These are phyloP conservation scores for Cetonia aurata DNA, from an alignment of 2,888 invertebrate genomes.

Conservation along the genomic window DNA sequence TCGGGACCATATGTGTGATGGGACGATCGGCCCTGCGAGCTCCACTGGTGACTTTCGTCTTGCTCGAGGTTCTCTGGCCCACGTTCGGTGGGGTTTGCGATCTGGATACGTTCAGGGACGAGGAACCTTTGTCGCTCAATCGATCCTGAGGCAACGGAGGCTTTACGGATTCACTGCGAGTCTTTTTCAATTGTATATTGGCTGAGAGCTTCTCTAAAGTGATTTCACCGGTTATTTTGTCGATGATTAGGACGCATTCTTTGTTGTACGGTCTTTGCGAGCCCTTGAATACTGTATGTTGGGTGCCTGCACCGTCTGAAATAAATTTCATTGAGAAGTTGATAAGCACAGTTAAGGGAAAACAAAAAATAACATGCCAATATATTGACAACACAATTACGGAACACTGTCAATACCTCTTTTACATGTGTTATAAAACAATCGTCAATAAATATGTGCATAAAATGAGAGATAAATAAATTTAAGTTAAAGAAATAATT, in stretches of 20 bases:
- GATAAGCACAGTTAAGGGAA: too few relatives aligned
- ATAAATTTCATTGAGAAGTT: conserved; percentile 36
- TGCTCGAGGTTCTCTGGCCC: conserved; percentile 63
- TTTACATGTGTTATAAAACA: too few relatives aligned
- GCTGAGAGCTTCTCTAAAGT: conserved; percentile 92
- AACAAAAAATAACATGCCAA: too few relatives aligned
- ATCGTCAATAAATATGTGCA: too few relatives aligned
- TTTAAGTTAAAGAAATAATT: too few relatives aligned
- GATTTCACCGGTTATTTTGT: conserved; percentile 92
- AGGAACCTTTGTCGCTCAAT: conserved; percentile 16
- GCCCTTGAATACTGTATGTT: conserved; percentile 95
- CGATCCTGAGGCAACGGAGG: conserved; percentile 58
- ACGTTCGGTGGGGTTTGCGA: conserved; percentile 62
- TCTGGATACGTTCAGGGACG: conserved; percentile 28
- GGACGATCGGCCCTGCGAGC: conserved; percentile 61
- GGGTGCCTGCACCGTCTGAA: conserved; percentile 88
- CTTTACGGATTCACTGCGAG: conserved; percentile 73
- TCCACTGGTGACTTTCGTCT: conserved; percentile 64
- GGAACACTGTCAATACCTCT: too few relatives aligned
- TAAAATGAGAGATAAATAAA: too few relatives aligned
- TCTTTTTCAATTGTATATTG: conserved; percentile 94
- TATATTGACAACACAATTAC: too few relatives aligned
- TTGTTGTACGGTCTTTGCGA: conserved; percentile 92
- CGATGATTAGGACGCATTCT: conserved; percentile 96
- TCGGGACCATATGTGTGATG: conserved; percentile 68